phyloP scores from a whole-genome alignment of 2,797 vertebrate genomes.

The Octomys mimax region DNA sequence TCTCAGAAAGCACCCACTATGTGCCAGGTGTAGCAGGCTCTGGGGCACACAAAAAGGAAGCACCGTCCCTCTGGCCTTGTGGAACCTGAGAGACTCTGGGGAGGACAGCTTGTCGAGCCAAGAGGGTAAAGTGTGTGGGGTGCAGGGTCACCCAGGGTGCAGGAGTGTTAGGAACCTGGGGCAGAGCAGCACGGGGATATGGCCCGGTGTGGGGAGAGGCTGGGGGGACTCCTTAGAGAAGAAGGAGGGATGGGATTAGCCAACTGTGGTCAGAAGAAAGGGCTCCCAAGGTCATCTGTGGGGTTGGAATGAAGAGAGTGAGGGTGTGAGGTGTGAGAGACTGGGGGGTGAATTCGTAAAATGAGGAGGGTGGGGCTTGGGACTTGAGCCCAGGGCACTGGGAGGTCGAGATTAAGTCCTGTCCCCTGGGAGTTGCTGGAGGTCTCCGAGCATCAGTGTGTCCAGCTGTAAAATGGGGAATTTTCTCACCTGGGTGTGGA shows the following conservation, averaged over 20 bases:
- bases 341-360: neutral
- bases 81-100: neutral
- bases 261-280: neutral
- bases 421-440: neutral
- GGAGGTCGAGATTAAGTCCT: neutral
- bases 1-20: neutral
- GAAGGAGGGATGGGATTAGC: neutral
- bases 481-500: neutral
- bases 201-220: neutral
- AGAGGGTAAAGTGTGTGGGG: neutral
- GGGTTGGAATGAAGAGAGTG: neutral
- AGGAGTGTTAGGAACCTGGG: neutral
- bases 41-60: neutral
- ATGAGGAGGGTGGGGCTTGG: rapidly evolving
- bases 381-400: neutral
- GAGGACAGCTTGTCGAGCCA: rapidly evolving
- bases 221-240: neutral
- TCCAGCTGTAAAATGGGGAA: neutral
- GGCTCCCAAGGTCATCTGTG: neutral
- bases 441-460: neutral
- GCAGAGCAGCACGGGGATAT: neutral
- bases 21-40: neutral
- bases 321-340: rapidly evolving
- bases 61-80: rapidly evolving
- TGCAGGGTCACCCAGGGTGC: neutral